Conservation (phyloP, 2,888 invertebrate species). For the Anarsia innoxiella region DNA sequence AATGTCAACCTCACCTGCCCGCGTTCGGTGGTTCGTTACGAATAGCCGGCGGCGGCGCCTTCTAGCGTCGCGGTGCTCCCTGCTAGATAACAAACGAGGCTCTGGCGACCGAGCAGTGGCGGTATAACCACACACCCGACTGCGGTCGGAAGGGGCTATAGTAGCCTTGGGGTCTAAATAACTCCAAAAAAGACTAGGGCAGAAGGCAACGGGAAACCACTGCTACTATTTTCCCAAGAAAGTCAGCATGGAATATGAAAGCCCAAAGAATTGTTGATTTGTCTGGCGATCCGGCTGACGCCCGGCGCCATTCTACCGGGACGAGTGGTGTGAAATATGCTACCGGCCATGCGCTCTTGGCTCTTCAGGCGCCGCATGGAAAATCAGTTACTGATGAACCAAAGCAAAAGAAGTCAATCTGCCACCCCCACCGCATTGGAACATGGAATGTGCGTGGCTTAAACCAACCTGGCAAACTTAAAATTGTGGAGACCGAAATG, state of each 20-base stretch:
- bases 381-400: background rate
- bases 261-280: background rate
- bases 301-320: slow-evolving; percentile 3
- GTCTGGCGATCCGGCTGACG: slow-evolving; percentile 2
- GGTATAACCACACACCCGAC: slow-evolving; percentile 18
- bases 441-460: background rate
- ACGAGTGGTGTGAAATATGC: background rate
- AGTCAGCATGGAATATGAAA: slow-evolving; percentile 6
- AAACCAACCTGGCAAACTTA: background rate
- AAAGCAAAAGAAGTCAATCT: background rate
- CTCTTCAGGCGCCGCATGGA: background rate
- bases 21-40: background rate
- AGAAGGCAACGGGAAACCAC: no score
- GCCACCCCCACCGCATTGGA: background rate
- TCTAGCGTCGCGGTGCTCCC: slow-evolving; percentile 15
- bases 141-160: slow-evolving; percentile 11
- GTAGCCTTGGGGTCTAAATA: slow-evolving; percentile 13
- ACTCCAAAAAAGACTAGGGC: slow-evolving; percentile 10
- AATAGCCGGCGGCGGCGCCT: slow-evolving; percentile 9
- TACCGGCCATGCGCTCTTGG: background rate
- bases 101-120: slow-evolving; percentile 19
- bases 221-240: slow-evolving; percentile 9
- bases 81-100: slow-evolving; percentile 19
- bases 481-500: slow-evolving; percentile 5
- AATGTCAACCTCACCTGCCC: background rate